phyloP scores from a whole-genome alignment of 1,140 invertebrate species.

The Sinonovacula constricta region DNA sequence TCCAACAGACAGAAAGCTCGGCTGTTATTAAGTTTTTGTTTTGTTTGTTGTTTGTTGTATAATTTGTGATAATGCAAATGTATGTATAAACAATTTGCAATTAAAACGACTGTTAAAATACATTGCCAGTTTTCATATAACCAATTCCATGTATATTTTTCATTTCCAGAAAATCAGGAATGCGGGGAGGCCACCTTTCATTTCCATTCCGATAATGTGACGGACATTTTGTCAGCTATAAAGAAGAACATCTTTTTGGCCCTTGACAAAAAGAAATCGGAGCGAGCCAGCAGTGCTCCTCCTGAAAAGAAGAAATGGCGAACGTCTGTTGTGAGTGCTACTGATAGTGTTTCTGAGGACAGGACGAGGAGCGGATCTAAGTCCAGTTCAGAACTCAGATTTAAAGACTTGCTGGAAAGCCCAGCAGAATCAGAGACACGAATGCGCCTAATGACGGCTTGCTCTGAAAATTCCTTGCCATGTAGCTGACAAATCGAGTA shows the following conservation, averaged over 20 bases:
- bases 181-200: constrained; percentile 56
- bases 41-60: too few species aligned
- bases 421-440: background rate
- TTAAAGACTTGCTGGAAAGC: constrained; percentile 35
- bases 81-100: too few species aligned
- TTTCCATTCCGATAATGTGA: constrained; percentile 40
- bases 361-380: background rate
- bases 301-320: background rate
- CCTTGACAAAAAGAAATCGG: constrained; percentile 21
- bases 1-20: too few species aligned
- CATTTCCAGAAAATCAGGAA: constrained; percentile 54
- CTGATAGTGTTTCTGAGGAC: background rate
- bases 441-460: background rate
- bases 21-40: too few species aligned
- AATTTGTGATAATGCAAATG: too few species aligned
- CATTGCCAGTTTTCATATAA: too few species aligned
- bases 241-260: constrained; percentile 56
- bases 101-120: too few species aligned
- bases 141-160: background rate
- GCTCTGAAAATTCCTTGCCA: background rate
- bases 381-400: constrained; percentile 14
- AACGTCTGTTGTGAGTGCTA: background rate
- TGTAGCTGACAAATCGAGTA: background rate
- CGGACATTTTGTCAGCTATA: constrained; percentile 47
- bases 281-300: background rate